Evolutionary conservation across 2,113 vertebrate genomes (phyloP).

Genomic region (Lophotis ruficrista): DNA sequence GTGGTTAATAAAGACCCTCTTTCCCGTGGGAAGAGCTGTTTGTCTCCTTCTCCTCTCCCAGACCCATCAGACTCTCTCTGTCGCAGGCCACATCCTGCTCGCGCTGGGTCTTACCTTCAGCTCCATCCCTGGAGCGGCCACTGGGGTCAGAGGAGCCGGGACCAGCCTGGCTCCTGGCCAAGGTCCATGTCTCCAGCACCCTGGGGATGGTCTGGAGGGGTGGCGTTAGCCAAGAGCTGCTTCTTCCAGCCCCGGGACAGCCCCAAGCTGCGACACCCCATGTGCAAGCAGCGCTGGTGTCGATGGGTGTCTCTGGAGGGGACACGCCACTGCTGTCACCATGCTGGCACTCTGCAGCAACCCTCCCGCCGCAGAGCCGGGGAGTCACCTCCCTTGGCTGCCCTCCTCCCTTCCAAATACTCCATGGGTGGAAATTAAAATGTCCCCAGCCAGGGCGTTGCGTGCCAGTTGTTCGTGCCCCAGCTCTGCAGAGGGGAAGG

Average conservation of each 20-base stretch:
- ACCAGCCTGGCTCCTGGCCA: background rate
- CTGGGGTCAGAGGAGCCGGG: background rate
- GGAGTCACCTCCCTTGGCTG: background rate
- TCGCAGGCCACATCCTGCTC: background rate
- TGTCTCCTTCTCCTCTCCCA: background rate
- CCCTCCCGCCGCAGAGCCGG: fast-evolving
- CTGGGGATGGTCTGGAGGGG: background rate
- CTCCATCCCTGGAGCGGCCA: background rate
- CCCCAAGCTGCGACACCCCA: fast-evolving
- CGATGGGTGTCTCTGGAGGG: background rate
- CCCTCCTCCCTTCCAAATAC: background rate
- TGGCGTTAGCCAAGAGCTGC: background rate
- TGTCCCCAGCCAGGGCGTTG: background rate
- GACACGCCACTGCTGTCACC: fast-evolving
- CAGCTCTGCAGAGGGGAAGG: fast-evolving
- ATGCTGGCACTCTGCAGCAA: background rate
- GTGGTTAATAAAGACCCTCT: conserved; percentile 9
- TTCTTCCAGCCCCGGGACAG: background rate
- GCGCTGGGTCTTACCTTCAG: background rate
- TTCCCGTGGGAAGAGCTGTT: background rate
- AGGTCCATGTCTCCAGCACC: fast-evolving
- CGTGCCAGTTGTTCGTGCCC: no score
- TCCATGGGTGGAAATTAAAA: background rate
- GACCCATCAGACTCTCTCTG: background rate
- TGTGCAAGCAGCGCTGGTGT: background rate